Evolutionary conservation across 2,113 vertebrate genomes (phyloP), one percentile per base, ranked within the genome.

Genomic region (Colaptes auratus): DNA sequence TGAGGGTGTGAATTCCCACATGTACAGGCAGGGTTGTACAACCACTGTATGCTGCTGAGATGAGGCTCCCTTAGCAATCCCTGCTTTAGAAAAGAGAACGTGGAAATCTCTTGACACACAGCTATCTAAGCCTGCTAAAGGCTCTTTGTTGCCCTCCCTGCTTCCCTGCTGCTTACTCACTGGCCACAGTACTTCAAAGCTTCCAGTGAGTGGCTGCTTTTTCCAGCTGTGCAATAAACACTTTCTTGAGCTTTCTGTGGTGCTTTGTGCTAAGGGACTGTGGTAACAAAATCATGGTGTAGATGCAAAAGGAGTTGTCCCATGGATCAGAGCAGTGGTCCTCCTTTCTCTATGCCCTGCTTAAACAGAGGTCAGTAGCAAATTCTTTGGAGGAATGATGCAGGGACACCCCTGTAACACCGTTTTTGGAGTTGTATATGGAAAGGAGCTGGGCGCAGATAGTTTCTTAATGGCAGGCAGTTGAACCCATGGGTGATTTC

Each of bases 101-200:
- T 4, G 5, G 58, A 92, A 77, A 92, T 48, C 50, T 85, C 50
- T 50, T 55, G 56, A 59, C 0, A 0, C 8, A 6, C 30, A 55
- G 59, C 12, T 88, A n/a, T 66, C 31, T 58, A 42, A 75, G 27
- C 50, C 24, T 82, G 70, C 48, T 24, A 75, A 78, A 31, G n/a
- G 48, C 66, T 44, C 19, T 48, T 17, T 86, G 0, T 70, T 94
- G 77, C 25, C 21, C 36, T 83, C 28, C 30, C 35, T 80, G 33
- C 76, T 78, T 87, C 30, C 12, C 14, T 76, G 66, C 27, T 60
- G 85, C 66, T 82, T 84, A 35, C 71, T 94, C 31, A 31, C 64
- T 89, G 74, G 55, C 61, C 60, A 21, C 31, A 59, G 59, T 42
- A 87, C 70, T 93, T 94, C 76, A 95, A 82, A 96, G 75, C 31